Conservation (phyloP, 2,888 invertebrate species). For the Congeria kusceri region DNA sequence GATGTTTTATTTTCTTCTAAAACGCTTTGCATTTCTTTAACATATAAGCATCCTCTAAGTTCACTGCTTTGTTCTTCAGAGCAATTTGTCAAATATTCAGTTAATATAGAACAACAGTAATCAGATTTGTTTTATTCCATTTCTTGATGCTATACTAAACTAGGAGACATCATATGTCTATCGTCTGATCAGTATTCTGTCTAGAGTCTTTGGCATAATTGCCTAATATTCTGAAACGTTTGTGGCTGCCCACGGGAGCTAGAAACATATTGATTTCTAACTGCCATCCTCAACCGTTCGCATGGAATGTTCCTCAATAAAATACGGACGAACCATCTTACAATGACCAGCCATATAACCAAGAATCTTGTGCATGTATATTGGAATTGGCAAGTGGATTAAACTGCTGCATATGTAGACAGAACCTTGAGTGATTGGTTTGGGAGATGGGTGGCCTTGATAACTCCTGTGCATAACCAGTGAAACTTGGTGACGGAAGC, state of each 20-base stretch:
- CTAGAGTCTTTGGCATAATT: too few relatives aligned
- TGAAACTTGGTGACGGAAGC: background rate
- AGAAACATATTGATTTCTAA: conserved; percentile 32
- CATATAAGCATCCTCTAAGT: too few relatives aligned
- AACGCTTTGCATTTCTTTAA: too few relatives aligned
- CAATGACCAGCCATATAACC: conserved; percentile 35
- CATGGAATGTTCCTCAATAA: conserved; percentile 24
- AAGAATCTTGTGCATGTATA: conserved; percentile 45
- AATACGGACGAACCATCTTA: conserved; percentile 18
- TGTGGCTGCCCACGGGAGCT: conserved; percentile 17
- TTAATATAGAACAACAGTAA: too few relatives aligned
- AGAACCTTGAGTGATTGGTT: conserved; percentile 17
- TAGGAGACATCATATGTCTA: too few relatives aligned
- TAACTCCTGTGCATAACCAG: conserved; percentile 11
- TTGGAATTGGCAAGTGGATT: conserved; percentile 31
- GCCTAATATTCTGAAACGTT: background rate
- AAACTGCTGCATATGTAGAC: conserved; percentile 33
- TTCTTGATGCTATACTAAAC: too few relatives aligned
- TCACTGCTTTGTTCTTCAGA: too few relatives aligned
- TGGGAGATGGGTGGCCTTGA: conserved; percentile 10
- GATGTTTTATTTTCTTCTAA: too few relatives aligned
- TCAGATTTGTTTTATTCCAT: too few relatives aligned
- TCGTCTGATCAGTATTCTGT: too few relatives aligned
- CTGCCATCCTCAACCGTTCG: conserved; percentile 10
- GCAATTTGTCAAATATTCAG: too few relatives aligned